Evolutionary conservation across 2,888 invertebrate species (phyloP), one percentile per base, ranked within the genome.

Genomic region (Heliconius cydno): DNA sequence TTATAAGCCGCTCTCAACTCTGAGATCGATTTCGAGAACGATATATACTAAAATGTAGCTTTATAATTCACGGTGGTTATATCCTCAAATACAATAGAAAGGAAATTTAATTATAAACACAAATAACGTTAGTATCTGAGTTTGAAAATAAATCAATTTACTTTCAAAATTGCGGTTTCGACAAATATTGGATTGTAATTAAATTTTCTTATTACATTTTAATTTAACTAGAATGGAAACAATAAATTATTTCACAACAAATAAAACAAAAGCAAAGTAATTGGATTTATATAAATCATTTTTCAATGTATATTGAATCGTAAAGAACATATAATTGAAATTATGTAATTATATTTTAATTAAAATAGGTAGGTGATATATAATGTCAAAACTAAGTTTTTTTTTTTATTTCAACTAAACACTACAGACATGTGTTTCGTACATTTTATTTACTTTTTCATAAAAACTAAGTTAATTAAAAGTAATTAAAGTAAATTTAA

Each of bases 121-220:
- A 80, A 82, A 80, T 75, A 80, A 72, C 76, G 80, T 60, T 81
- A 57, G 71, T 71, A 76, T 77, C 75, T 63, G 75, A 75, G n/a
- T 81, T 66, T 77, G 80, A 76, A 78, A 77, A 79, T 71, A 79
- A 80, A 76, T 79, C 76, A 77, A 80, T 82, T 77, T 80, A 78
- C 77, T 79, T 77, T 72, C 38, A 67, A 67, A 41, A 75, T 77
- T 82, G 80, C 65, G 81, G 81, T 77, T 82, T 79, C 28, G 76
- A 66, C 80, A 76, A 80, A 76, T 75, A 81, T 79, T 79, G 76
- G 57, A 78, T 81, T 63, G 65, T 75, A 60, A 78, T 76, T 76
- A 70, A 63, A 79, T 52, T 73, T 74, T 60, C 67, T 60, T 73
- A 60, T 73, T 60, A 38, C 34, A 38, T 60, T 60, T 66, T 34